phyloP scores from a whole-genome alignment of 2,113 vertebrate species.

The Polyodon spathula region DNA sequence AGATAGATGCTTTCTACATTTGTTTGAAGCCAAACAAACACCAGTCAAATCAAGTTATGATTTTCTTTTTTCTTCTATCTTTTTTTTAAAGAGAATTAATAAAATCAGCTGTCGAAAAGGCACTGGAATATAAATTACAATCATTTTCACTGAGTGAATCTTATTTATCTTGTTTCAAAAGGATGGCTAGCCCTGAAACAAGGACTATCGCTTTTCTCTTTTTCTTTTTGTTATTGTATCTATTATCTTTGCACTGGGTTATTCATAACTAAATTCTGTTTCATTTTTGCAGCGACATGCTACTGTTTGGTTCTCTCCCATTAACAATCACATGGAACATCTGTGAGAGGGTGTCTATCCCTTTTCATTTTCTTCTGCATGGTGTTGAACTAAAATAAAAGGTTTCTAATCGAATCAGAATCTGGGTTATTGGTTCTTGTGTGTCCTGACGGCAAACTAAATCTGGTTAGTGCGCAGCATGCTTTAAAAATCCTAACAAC shows the following conservation, averaged over 20 bases:
- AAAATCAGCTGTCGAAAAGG: slow-evolving; percentile 27
- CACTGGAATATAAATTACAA: slow-evolving; percentile 33
- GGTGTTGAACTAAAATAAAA: not conserved
- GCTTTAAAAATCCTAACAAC: no score
- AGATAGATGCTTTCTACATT: no score
- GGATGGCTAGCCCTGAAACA: slow-evolving; percentile 21
- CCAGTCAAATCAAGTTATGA: slow-evolving; percentile 19
- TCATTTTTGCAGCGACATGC: slow-evolving; percentile 8
- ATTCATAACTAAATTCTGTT: slow-evolving; percentile 10
- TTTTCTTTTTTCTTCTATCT: slow-evolving; percentile 19
- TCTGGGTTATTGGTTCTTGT: not conserved
- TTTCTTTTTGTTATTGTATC: slow-evolving; percentile 1
- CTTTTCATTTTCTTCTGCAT: not conserved
- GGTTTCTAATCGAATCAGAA: slow-evolving; percentile 10
- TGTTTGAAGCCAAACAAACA: slow-evolving; percentile 42
- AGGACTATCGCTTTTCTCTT: slow-evolving; percentile 3
- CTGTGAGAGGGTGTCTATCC: slow-evolving; percentile 2
- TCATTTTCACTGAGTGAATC: slow-evolving; percentile 23
- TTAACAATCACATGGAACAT: slow-evolving; percentile 11
- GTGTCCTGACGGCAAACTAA: not conserved
- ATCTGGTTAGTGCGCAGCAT: no score
- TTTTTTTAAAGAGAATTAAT: slow-evolving; percentile 31
- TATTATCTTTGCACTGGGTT: slow-evolving; percentile 15
- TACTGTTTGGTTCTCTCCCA: slow-evolving; percentile 7
- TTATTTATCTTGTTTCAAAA: slow-evolving; percentile 34